phyloP scores from a whole-genome alignment of 2,888 invertebrate species.

The Tromatobia lineatoria region DNA sequence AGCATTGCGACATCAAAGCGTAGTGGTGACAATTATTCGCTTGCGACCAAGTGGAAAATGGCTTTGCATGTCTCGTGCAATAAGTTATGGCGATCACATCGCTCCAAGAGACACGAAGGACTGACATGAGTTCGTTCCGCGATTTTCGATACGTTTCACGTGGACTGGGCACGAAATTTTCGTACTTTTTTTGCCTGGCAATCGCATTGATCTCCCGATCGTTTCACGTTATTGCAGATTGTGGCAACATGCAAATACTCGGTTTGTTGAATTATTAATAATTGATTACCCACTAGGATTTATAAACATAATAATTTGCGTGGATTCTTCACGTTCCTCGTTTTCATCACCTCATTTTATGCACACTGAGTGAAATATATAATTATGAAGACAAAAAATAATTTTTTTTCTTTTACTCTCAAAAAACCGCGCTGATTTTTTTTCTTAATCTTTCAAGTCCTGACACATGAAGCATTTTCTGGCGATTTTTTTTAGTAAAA shows the following conservation, averaged over 20 bases:
- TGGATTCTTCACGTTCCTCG: too few species aligned
- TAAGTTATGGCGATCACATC: neutral
- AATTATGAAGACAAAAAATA: too few species aligned
- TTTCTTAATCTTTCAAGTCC: too few species aligned
- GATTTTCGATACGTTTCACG: neutral
- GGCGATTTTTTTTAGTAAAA: too few species aligned
- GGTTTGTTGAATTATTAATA: slow-evolving; percentile 14
- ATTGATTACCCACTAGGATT: neutral
- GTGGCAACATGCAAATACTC: slow-evolving; percentile 16
- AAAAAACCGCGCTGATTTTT: too few species aligned
- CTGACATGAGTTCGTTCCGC: slow-evolving; percentile 32
- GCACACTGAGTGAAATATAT: too few species aligned
- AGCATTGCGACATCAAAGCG: slow-evolving; percentile 21
- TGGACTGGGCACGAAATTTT: neutral
- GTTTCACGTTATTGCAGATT: slow-evolving; percentile 12
- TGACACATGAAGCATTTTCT: too few species aligned
- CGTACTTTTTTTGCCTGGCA: neutral
- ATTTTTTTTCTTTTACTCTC: too few species aligned
- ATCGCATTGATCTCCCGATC: neutral
- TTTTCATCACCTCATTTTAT: too few species aligned
- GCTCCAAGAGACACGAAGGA: slow-evolving; percentile 1
- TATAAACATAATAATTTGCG: too few species aligned
- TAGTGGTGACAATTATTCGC: slow-evolving; percentile 34
- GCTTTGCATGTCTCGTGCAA: neutral
- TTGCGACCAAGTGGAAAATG: slow-evolving; percentile 44